Evolutionary conservation across 2,888 invertebrate species (phyloP), one percentile per base, ranked within the genome.

Genomic region (Argyra leucocephala): DNA sequence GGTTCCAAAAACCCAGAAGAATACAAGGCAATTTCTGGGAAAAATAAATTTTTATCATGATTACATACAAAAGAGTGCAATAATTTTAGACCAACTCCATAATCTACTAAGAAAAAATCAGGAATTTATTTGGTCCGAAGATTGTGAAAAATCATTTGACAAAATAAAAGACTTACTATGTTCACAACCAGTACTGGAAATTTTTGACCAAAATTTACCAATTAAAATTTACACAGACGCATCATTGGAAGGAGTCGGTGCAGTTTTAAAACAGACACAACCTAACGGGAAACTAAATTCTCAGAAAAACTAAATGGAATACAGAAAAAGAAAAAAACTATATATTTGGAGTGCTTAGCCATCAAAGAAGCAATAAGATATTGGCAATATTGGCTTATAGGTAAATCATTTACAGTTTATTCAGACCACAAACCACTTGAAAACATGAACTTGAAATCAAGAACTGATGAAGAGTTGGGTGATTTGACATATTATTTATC

Each of bases 371-470:
- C 68, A 63, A 59, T 67, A 48, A n/a, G n/a, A n/a, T n/a, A n/a
- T n/a, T n/a, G n/a, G n/a, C n/a, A n/a, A n/a, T n/a, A n/a, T n/a
- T n/a, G 63, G 60, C 64, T 69, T 1, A 69, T 69, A 63, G 65
- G 65, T 15, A 71, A 61, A 64, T 48, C 60, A 37, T 68, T 71
- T 63, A 67, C 31, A 48, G 67, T 71, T 15, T 68, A 65, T 61
- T 68, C 61, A n/a, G 67, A 70, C 60, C 69, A 69, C 26, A 70
- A 70, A 66, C 69, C 69, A 15, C 31, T 69, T 6, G 66, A 69
- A 65, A 69, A 66, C 18, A 66, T 69, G 58, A 68, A 66, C 24
- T 57, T 68, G 21, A 68, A 68, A 66, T 36, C 67, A 15, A 64
- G 67, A 67, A 65, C 67, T 18, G 66, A 68, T 62, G 65, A 68